A percentile compares a stretch with the other conserved stretches of the same genome.
These are phyloP conservation scores for Poeciliopsis occidentalis DNA, from an alignment of 2,113 vertebrate genomes.

Conservation along the genomic window DNA sequence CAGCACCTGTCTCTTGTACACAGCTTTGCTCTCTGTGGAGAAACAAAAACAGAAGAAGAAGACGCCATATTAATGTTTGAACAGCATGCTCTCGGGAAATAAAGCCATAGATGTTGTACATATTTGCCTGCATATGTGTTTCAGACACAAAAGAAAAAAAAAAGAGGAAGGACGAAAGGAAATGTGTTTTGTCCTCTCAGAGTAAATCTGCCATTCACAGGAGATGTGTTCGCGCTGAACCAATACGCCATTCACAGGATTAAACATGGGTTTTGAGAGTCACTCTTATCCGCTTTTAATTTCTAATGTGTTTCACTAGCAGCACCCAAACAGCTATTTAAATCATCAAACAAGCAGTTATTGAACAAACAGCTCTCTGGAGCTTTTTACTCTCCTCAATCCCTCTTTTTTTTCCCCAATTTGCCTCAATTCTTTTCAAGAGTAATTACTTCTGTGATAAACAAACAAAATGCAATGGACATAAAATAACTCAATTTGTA, in stretches of 20 bases:
- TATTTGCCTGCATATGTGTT: not conserved
- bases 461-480: constrained; percentile 35
- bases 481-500: constrained; percentile 30
- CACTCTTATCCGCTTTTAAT: constrained; percentile 38
- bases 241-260: constrained; percentile 16
- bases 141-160: not conserved
- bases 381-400: not conserved
- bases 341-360: constrained; percentile 28
- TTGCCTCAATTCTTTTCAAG: constrained; percentile 20
- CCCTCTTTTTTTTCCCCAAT: not conserved
- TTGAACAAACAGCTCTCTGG: constrained; percentile 18
- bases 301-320: constrained; percentile 31
- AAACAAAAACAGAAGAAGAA: constrained; percentile 35
- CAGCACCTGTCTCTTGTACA: constrained; percentile 97
- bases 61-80: constrained; percentile 43
- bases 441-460: constrained; percentile 42
- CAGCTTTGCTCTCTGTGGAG: constrained; percentile 92
- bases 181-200: not conserved
- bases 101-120: constrained; percentile 20
- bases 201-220: constrained; percentile 12
- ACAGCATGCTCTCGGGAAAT: constrained; percentile 24
- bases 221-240: constrained; percentile 5
- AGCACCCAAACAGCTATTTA: constrained; percentile 44
- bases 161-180: not conserved
- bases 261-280: constrained; percentile 52